Evolutionary conservation across 2,113 vertebrate genomes (phyloP).

Genomic region (Sturnira hondurensis): DNA sequence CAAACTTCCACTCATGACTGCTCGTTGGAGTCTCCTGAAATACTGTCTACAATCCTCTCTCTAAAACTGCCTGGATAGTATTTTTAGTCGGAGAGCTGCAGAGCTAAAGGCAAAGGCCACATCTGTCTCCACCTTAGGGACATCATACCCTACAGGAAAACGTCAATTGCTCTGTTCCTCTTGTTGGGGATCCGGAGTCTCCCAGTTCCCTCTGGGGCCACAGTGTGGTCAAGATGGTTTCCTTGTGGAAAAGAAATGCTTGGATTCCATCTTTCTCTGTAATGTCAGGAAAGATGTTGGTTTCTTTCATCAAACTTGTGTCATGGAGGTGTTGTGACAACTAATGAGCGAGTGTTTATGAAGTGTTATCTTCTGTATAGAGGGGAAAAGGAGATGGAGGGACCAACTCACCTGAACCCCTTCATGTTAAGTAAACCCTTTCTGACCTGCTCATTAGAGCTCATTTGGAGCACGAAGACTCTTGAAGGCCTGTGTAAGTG

Average conservation of each 20-base stretch:
- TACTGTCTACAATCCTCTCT: neutral
- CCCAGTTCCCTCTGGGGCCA: neutral
- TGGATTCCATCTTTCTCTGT: neutral
- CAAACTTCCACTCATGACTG: neutral
- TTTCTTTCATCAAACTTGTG: neutral
- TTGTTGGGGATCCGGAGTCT: constrained; percentile 11
- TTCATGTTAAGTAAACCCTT: neutral
- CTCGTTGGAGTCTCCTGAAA: neutral
- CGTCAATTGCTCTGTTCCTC: neutral
- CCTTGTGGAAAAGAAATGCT: neutral
- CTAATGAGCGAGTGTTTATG: constrained; percentile 12
- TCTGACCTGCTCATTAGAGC: neutral
- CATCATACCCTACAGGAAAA: neutral
- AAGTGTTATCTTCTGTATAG: neutral
- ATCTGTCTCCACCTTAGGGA: neutral
- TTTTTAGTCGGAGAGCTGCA: neutral
- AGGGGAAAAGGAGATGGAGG: neutral
- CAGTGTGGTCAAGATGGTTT: neutral
- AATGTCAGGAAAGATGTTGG: neutral
- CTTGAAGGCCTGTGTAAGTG: neutral
- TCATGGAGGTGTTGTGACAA: neutral
- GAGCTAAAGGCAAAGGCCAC: neutral
- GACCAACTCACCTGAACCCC: neutral
- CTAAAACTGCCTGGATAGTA: neutral
- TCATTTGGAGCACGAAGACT: neutral